A percentile compares a stretch with the other conserved stretches of the same genome.
phyloP scores from a whole-genome alignment of 2,888 invertebrate species.

The Odontocolon sp. region DNA sequence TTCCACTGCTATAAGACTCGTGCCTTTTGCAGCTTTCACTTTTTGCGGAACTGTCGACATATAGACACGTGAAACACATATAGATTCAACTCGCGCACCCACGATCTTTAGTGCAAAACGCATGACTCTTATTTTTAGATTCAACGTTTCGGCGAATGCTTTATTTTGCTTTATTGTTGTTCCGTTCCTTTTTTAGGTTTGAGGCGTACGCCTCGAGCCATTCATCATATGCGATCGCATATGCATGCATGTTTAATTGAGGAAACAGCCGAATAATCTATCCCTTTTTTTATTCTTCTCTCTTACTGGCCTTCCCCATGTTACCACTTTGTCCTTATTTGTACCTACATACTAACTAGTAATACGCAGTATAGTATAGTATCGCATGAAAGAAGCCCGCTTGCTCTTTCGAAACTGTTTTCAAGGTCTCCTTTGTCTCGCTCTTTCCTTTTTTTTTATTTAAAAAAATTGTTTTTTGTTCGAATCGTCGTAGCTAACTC shows the following conservation, averaged over 20 bases:
- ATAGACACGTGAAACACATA: no score
- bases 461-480: background rate
- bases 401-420: conserved; percentile 10
- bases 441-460: conserved; percentile 9
- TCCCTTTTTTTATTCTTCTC: conserved; percentile 23
- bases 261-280: conserved; percentile 20
- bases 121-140: conserved; percentile 39
- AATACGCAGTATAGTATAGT: background rate
- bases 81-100: no score
- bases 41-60: no score
- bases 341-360: background rate
- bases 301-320: background rate
- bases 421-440: conserved; percentile 37
- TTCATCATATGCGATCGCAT: conserved; percentile 22
- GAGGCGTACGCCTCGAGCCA: conserved; percentile 10
- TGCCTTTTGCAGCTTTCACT: no score
- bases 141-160: background rate
- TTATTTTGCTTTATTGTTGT: background rate
- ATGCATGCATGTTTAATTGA: conserved; percentile 39
- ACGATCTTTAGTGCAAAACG: no score
- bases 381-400: background rate
- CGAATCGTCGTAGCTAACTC: background rate
- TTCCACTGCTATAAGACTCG: no score
- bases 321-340: background rate
- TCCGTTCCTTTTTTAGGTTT: conserved; percentile 1